Percentiles rank a stretch among this genome's conserved stretches.
Evolutionary conservation across 2,113 vertebrate genomes (phyloP).

Genomic region (Onychostoma macrolepis): DNA sequence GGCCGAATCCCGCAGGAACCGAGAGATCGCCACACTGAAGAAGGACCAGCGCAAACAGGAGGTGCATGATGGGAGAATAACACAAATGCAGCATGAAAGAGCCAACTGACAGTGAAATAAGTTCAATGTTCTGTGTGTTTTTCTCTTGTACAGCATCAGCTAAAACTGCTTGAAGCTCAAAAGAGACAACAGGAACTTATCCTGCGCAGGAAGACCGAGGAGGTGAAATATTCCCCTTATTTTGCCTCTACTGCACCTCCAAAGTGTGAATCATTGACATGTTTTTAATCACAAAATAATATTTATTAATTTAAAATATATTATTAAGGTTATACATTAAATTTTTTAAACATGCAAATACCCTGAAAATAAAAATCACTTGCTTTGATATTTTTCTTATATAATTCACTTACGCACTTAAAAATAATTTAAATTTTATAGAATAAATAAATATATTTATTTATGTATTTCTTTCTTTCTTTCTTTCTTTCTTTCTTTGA

Average conservation of each 20-base stretch:
- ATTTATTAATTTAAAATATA: not conserved
- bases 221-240: constrained; percentile 74
- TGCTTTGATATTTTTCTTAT: not conserved
- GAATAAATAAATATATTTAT: too few relatives aligned
- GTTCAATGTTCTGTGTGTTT: not conserved
- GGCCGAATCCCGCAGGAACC: constrained; percentile 90
- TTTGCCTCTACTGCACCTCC: not conserved
- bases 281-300: not conserved
- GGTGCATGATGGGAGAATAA: constrained; percentile 40
- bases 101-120: not conserved
- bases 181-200: constrained; percentile 96
- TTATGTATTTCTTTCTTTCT: too few relatives aligned
- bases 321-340: not conserved
- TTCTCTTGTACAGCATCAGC: constrained; percentile 82
- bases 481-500: too few relatives aligned
- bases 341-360: not conserved
- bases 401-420: not conserved
- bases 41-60: constrained; percentile 97
- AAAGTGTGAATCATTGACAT: not conserved
- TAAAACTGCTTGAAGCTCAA: constrained; percentile 93
- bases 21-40: constrained; percentile 94
- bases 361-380: not conserved
- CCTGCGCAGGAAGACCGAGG: constrained; percentile 92
- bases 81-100: not conserved
- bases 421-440: too few relatives aligned